Evolutionary conservation across 2,113 vertebrate species (phyloP).

Genomic region (Irena cyanogastra): DNA sequence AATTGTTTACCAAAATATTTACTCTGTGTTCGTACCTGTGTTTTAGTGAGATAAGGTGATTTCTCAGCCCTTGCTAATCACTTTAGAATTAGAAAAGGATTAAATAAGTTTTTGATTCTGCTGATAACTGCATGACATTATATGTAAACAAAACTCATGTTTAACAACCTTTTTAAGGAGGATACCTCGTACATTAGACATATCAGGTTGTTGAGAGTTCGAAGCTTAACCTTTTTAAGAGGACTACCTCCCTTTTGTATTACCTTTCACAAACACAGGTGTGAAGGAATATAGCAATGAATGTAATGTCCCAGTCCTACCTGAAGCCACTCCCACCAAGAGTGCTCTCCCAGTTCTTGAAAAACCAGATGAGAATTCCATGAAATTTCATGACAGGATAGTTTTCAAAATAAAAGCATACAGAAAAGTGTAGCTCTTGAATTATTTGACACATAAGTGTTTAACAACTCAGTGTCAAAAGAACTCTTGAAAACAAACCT

Average conservation of each 20-base stretch:
- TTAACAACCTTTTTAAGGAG: constrained; percentile 71
- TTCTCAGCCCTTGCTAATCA: constrained; percentile 81
- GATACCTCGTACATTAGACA: constrained; percentile 53
- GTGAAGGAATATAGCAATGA: background rate
- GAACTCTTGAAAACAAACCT: background rate
- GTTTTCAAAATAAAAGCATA: background rate
- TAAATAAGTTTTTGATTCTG: constrained; percentile 78
- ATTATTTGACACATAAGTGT: background rate
- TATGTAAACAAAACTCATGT: constrained; percentile 75
- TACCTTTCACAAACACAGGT: background rate
- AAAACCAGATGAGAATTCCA: background rate
- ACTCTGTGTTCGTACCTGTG: constrained; percentile 81
- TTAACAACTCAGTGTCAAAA: background rate
- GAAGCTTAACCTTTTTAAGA: constrained; percentile 32
- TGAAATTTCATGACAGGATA: fast-evolving
- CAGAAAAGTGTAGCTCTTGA: background rate
- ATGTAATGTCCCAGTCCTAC: background rate
- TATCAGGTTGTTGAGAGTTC: constrained; percentile 33
- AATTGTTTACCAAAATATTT: constrained; percentile 90
- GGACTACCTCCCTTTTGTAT: background rate
- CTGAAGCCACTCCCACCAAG: background rate
- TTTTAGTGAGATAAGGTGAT: constrained; percentile 83
- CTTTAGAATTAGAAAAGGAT: constrained; percentile 80
- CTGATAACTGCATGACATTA: constrained; percentile 76
- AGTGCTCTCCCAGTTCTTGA: background rate